Conservation (phyloP, 2,888 invertebrate species). For the Diaprepes abbreviatus region DNA sequence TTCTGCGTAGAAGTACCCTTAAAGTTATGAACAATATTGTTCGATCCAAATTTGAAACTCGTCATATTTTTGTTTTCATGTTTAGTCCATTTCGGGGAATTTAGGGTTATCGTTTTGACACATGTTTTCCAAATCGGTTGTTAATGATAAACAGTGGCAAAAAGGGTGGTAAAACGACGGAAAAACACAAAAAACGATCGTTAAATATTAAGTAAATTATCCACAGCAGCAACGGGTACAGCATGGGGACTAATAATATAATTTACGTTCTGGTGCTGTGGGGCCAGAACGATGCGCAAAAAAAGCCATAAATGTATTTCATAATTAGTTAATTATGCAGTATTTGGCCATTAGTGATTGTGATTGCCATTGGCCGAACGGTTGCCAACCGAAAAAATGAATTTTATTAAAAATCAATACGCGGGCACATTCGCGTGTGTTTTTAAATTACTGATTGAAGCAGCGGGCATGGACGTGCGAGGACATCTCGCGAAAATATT, state of each 20-base stretch:
- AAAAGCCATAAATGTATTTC: constrained; percentile 66
- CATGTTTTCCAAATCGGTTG: not conserved
- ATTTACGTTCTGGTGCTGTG: constrained; percentile 23
- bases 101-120: not conserved
- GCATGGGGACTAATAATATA: constrained; percentile 38
- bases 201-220: constrained; percentile 36
- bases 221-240: constrained; percentile 8
- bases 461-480: constrained; percentile 49
- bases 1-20: too few relatives aligned
- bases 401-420: constrained; percentile 70
- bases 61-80: too few relatives aligned
- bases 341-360: constrained; percentile 66
- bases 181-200: constrained; percentile 20
- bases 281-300: constrained; percentile 60
- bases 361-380: constrained; percentile 67
- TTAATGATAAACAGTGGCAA: constrained; percentile 5
- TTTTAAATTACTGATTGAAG: constrained; percentile 69
- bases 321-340: constrained; percentile 68
- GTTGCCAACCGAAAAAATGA: constrained; percentile 69
- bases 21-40: too few relatives aligned
- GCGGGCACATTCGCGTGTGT: constrained; percentile 68
- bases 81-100: too few relatives aligned
- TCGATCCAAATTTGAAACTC: too few relatives aligned
- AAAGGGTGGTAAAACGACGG: constrained; percentile 13
- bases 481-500: constrained; percentile 11